Evolutionary conservation across 1,140 invertebrate genomes (phyloP).

Genomic region (Meloidogyne chitwoodi): DNA sequence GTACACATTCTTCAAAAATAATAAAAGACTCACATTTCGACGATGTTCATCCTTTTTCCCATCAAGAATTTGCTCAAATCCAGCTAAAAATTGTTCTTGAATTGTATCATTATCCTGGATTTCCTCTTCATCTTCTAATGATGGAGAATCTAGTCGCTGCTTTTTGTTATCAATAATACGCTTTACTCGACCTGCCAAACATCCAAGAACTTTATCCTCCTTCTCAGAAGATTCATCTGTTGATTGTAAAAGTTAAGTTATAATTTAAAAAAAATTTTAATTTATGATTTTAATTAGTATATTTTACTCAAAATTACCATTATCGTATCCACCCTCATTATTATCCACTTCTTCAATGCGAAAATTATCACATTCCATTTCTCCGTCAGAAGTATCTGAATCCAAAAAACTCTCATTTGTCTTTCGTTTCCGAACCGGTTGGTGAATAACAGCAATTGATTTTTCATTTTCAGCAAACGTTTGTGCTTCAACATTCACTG

Average conservation of each 20-base stretch:
- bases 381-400: background rate
- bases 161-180: slow-evolving; percentile 2
- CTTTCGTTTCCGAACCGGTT: slow-evolving; percentile 7
- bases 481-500: background rate
- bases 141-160: background rate
- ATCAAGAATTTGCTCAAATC: slow-evolving; percentile 11
- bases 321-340: background rate
- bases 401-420: background rate
- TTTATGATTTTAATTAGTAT: too few species aligned
- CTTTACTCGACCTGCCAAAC: slow-evolving; percentile 2
- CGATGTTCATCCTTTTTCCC: background rate
- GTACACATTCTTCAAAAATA: background rate
- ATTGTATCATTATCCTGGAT: background rate
- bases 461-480: background rate
- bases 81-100: background rate
- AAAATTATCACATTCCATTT: background rate
- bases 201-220: background rate
- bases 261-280: background rate
- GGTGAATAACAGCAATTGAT: background rate
- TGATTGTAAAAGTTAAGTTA: background rate
- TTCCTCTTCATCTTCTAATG: background rate
- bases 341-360: background rate
- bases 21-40: slow-evolving; percentile 13
- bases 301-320: background rate
- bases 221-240: background rate